Percentiles rank a stretch among this genome's conserved stretches.
These are phyloP conservation scores for Mystacornis crossleyi DNA, from an alignment of 2,113 vertebrate genomes.

Conservation along the genomic window DNA sequence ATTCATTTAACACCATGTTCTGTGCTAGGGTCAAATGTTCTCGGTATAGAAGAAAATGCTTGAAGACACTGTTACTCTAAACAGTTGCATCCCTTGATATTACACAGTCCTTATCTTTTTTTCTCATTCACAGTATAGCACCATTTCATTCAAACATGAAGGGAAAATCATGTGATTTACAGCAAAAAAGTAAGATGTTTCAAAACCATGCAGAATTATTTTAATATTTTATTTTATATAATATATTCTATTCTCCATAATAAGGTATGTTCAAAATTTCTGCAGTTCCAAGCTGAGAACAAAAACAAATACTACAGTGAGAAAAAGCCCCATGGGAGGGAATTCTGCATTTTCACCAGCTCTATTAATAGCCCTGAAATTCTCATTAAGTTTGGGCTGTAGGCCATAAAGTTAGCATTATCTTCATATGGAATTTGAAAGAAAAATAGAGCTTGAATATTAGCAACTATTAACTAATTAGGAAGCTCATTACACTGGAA, in stretches of 20 bases:
- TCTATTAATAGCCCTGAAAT: background rate
- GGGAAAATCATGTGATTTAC: background rate
- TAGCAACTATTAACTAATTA: background rate
- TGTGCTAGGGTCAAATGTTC: background rate
- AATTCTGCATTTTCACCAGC: background rate
- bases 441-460: background rate
- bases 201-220: background rate
- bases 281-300: background rate
- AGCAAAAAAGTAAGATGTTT: background rate
- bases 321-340: background rate
- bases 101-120: background rate
- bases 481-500: background rate
- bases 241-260: background rate
- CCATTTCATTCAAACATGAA: background rate
- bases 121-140: background rate
- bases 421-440: background rate
- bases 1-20: background rate
- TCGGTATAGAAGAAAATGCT: background rate
- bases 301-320: background rate
- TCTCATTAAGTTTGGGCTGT: background rate
- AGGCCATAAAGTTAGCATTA: background rate
- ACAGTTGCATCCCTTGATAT: background rate
- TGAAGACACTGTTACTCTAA: background rate
- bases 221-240: background rate
- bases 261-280: background rate